Base-by-base conservation (phyloP, 2,113 vertebrate genomes). In the Tragelaphus scriptus region DNA sequence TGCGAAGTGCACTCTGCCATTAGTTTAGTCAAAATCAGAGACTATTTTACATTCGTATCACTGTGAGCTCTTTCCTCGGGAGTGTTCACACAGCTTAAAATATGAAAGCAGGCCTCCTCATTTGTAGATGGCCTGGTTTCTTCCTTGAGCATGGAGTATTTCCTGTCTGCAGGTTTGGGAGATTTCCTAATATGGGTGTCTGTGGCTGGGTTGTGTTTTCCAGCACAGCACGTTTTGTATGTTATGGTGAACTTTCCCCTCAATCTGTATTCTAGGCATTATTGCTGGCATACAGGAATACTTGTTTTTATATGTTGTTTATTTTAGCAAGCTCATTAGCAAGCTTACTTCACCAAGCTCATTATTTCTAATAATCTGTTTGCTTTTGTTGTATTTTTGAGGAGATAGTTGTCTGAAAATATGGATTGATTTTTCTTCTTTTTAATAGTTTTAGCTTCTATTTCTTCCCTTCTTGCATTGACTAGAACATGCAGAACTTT, bases 351-450 rank as follows among this genome's bases (percentile, higher is more conserved):
- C 23, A 17, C 21, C 58, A 90, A 16, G n/a, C 44, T 85, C 1
- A 17, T 95, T 80, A 47, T 86, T 94, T 97, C n/a, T 92, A 17
- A 88, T 47, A 40, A 16, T 86, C 44, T 84, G 12, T 5, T 90
- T 81, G n/a, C 21, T 56, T 93, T 55, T 94, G 19, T 94, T 92
- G 2, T 44, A 32, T 79, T 96, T 95, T 81, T 96, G 32, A 89
- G 26, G 90, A 87, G 77, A 71, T 1, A 32, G 26, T 87, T 26
- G 11, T 85, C 89, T 91, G 44, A 86, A 91, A 93, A 87, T 68
- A 82, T 2, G 49, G 47, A 36, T 63, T 79, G 32, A 14, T 51
- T 92, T 90, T 92, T 58, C 19, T 49, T 59, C 13, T 59, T 93
- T 93, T 90, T 15, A 56, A 26, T 94, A 61, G 26, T 61, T 92